phyloP scores from a whole-genome alignment of 2,797 vertebrate genomes.

The Helarctos malayanus region DNA sequence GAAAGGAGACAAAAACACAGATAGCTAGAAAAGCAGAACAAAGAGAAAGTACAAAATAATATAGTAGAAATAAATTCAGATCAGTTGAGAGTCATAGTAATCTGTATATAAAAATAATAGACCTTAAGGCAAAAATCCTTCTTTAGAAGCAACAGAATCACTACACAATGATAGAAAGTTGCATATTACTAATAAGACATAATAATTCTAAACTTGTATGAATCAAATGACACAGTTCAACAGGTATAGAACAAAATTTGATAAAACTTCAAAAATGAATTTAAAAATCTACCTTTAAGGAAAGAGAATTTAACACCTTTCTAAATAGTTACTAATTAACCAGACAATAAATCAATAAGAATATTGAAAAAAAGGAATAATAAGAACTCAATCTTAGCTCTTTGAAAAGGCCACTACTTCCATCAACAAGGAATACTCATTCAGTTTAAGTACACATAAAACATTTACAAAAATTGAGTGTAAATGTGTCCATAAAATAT shows the following conservation, averaged over 20 bases:
- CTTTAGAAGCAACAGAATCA: neutral
- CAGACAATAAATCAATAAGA: neutral
- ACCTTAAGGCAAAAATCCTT: neutral
- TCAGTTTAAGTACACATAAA: constrained; percentile 2
- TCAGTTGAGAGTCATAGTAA: neutral
- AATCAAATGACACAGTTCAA: neutral
- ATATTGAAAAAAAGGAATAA: neutral
- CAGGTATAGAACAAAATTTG: neutral
- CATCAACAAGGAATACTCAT: neutral
- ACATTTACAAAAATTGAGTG: neutral
- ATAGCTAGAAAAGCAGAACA: neutral
- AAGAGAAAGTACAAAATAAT: neutral
- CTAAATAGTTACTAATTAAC: neutral
- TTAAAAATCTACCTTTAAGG: neutral
- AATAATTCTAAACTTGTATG: neutral
- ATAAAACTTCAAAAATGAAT: neutral
- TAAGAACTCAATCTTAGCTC: neutral
- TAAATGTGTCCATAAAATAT: neutral
- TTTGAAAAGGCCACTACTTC: neutral
- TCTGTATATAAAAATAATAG: neutral
- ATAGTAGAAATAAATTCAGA: neutral
- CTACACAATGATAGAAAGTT: neutral
- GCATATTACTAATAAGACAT: neutral
- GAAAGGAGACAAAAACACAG: neutral
- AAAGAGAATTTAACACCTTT: neutral